Conservation (phyloP, 2,113 vertebrate genomes). For the Tangachromis dhanisi region DNA sequence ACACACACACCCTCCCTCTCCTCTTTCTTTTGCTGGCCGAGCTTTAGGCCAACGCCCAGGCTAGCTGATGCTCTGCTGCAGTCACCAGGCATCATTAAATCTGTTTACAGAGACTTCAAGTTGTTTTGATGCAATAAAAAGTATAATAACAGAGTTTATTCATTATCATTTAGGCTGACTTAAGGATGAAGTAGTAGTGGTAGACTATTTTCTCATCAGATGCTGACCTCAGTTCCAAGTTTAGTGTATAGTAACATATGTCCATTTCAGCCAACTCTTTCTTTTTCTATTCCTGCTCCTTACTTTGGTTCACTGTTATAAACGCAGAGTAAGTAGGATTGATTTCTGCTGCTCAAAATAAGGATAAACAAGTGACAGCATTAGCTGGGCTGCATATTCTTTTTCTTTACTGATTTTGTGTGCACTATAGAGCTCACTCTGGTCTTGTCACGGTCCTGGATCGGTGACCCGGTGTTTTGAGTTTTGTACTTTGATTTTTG, state of each 20-base stretch:
- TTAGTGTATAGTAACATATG: rapidly evolving
- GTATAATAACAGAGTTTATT: neutral
- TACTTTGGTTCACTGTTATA: neutral
- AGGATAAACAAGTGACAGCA: neutral
- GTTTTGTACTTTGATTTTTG: neutral
- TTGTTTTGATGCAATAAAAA: neutral
- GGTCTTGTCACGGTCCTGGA: neutral
- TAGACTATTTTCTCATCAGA: neutral
- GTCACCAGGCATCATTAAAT: neutral
- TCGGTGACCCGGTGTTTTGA: neutral
- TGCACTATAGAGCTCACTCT: neutral
- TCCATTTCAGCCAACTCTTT: neutral
- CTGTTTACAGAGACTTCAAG: neutral
- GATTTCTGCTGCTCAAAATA: neutral
- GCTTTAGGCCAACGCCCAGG: neutral
- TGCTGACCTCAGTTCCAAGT: neutral
- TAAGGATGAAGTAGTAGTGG: neutral
- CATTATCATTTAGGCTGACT: neutral
- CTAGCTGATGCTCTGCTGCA: neutral
- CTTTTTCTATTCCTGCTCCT: neutral
- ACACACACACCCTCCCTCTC: rapidly evolving
- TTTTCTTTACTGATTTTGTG: neutral
- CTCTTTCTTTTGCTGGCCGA: neutral
- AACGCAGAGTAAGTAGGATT: neutral
- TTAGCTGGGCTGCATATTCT: neutral